A percentile compares a stretch with the other conserved stretches of the same genome.
Evolutionary conservation across 2,797 vertebrate genomes (phyloP).

Genomic region (Pagetopsis macropterus): DNA sequence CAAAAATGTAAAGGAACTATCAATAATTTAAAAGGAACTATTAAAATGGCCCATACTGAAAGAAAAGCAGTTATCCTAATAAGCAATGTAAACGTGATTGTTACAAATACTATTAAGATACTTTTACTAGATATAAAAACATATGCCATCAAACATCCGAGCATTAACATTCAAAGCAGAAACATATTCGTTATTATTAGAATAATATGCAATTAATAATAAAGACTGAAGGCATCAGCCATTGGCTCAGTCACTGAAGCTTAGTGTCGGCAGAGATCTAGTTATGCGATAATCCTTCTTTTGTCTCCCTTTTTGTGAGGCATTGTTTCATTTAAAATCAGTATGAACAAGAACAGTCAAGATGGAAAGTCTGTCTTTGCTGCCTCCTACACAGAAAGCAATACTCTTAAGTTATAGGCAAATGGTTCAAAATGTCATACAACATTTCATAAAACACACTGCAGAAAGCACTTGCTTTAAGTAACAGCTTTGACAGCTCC

Average conservation of each 20-base stretch:
- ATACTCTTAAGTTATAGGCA: neutral
- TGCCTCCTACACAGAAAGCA: conserved; percentile 20
- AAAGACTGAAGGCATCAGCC: neutral
- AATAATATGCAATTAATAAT: neutral
- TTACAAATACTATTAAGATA: neutral
- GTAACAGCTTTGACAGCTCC: neutral
- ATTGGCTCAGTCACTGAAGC: neutral
- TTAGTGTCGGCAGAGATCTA: conserved; percentile 10
- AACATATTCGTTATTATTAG: neutral
- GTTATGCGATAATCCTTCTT: conserved; percentile 16
- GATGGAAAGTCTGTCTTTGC: conserved; percentile 8
- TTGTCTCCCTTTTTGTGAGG: conserved; percentile 21
- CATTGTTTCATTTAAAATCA: conserved; percentile 15
- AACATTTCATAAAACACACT: conserved; percentile 3
- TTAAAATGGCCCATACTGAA: neutral
- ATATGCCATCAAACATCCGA: neutral
- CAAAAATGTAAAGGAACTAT: neutral
- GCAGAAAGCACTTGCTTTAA: conserved; percentile 5
- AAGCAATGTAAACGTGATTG: neutral
- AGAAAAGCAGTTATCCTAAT: neutral
- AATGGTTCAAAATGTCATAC: conserved; percentile 14
- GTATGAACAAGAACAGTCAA: conserved; percentile 19
- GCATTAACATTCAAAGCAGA: neutral
- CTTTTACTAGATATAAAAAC: neutral
- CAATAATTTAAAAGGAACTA: neutral